Evolutionary conservation across 2,113 vertebrate species (phyloP).

Genomic region (Vidua chalybeata): DNA sequence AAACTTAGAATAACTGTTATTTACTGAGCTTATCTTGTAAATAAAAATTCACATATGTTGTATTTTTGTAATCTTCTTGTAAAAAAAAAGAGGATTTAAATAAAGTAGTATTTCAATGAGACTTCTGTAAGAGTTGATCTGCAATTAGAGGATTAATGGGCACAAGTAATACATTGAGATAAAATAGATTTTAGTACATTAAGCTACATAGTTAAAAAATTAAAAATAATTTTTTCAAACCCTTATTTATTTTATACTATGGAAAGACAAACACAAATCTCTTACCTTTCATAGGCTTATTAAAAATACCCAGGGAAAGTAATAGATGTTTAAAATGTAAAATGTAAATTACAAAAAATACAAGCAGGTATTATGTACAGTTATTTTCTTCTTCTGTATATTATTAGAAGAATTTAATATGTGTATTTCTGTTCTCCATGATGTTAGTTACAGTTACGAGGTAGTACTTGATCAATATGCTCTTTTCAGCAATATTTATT

Average conservation of each 20-base stretch:
- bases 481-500: background rate
- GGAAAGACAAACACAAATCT: background rate
- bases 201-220: background rate
- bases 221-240: background rate
- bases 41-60: background rate
- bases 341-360: background rate
- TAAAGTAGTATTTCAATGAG: background rate
- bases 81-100: background rate
- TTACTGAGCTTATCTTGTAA: background rate
- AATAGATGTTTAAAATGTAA: background rate
- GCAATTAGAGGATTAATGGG: background rate
- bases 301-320: accelerated
- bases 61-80: background rate
- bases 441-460: background rate
- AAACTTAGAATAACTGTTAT: background rate
- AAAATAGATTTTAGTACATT: background rate
- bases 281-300: background rate
- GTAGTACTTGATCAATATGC: background rate
- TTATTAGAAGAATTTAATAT: background rate
- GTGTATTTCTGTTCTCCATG: background rate
- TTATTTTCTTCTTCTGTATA: background rate
- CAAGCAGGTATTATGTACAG: background rate
- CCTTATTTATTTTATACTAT: background rate
- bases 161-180: background rate
- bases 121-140: background rate